Conservation (phyloP, 2,797 vertebrate species). For the Coranthus polyacanthus region DNA sequence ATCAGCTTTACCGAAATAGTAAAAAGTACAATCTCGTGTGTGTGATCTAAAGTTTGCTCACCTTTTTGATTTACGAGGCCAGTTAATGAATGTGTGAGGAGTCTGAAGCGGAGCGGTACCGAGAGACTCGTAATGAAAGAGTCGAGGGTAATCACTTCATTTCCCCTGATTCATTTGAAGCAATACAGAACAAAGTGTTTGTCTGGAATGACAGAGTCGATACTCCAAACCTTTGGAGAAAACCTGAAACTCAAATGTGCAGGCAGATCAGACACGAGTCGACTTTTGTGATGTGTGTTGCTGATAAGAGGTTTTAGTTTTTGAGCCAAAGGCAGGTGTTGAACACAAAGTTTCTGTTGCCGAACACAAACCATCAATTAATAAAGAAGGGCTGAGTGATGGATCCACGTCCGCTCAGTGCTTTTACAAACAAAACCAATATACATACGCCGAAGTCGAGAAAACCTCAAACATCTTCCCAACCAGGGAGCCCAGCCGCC, state of each 20-base stretch:
- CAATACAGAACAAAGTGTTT: neutral
- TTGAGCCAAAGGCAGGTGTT: conserved; percentile 17
- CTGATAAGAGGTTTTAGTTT: conserved; percentile 19
- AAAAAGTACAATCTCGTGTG: no score
- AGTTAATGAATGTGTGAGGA: no score
- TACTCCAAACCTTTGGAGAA: neutral
- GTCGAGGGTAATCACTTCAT: conserved; percentile 3
- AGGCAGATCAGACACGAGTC: conserved; percentile 10
- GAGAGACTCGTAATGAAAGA: neutral
- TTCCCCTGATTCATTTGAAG: conserved; percentile 2
- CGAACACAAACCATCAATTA: conserved; percentile 10
- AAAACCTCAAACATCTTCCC: conserved; percentile 22
- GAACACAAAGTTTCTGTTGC: conserved; percentile 18
- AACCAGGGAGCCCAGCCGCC: neutral
- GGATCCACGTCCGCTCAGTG: neutral
- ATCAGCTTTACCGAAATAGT: no score
- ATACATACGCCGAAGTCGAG: neutral
- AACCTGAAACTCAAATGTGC: neutral
- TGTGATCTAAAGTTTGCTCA: no score
- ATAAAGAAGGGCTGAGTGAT: conserved; percentile 1
- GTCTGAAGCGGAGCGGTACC: no score
- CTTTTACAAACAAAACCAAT: conserved; percentile 6
- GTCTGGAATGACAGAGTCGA: neutral
- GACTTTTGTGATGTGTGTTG: neutral
- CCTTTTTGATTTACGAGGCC: no score